A percentile compares a stretch with the other conserved stretches of the same genome.
Conservation (phyloP, 2,888 invertebrate genomes). For the Rotaria socialis region DNA sequence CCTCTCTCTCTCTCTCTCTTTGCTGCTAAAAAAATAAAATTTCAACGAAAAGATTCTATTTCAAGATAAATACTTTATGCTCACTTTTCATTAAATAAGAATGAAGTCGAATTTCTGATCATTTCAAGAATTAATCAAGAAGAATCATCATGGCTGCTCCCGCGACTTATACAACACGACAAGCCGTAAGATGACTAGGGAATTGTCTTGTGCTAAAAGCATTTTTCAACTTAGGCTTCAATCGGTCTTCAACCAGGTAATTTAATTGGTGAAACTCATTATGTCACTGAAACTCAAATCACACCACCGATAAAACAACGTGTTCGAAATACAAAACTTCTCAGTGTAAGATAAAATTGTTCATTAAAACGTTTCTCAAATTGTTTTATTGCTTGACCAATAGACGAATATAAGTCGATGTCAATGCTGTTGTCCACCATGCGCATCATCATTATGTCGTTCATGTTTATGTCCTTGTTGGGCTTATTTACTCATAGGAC, state of each 20-base stretch:
- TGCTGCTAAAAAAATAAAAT: neutral
- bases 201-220: neutral
- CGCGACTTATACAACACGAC: neutral
- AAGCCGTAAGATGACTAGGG: neutral
- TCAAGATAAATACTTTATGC: neutral
- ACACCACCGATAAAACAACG: slow-evolving; percentile 10
- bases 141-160: neutral
- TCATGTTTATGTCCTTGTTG: slow-evolving; percentile 13
- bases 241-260: neutral
- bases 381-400: neutral
- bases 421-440: slow-evolving; percentile 4
- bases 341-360: neutral
- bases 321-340: neutral
- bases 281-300: neutral
- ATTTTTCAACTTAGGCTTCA: neutral
- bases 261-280: slow-evolving; percentile 25
- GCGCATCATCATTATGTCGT: neutral
- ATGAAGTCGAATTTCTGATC: neutral
- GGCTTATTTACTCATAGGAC: neutral
- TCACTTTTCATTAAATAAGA: neutral
- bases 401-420: slow-evolving; percentile 19
- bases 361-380: neutral
- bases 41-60: neutral
- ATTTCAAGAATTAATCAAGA: neutral
- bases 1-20: neutral